A percentile compares a stretch with the other conserved stretches of the same genome.
phyloP scores from a whole-genome alignment of 2,113 vertebrate species.

The Andinoacara biseriatus region DNA sequence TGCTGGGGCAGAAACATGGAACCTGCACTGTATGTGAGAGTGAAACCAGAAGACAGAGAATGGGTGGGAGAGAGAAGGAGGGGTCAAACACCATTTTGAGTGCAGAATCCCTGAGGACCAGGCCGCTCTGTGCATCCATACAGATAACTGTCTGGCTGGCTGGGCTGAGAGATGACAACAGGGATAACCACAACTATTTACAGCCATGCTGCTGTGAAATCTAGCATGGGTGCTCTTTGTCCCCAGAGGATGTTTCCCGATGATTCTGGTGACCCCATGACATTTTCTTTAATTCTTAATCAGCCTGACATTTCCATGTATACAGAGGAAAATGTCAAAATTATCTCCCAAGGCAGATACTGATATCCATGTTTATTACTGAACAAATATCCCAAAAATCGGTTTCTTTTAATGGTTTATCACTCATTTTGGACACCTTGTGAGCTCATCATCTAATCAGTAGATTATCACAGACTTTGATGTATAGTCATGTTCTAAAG shows the following conservation, averaged over 20 bases:
- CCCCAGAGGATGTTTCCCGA: background rate
- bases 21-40: constrained; percentile 2
- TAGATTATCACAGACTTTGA: background rate
- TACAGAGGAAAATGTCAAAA: background rate
- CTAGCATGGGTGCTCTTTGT: background rate
- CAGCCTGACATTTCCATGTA: background rate
- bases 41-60: constrained; percentile 30
- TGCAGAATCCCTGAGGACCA: constrained; percentile 48
- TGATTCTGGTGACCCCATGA: background rate
- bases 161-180: constrained; percentile 41
- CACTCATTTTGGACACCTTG: background rate
- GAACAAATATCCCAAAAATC: background rate
- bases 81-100: constrained; percentile 35
- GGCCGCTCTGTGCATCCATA: constrained; percentile 32
- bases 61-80: constrained; percentile 17
- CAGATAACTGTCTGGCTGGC: constrained; percentile 65
- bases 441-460: background rate
- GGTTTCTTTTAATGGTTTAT: background rate
- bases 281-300: constrained; percentile 3
- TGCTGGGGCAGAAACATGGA: constrained; percentile 51
- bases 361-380: background rate
- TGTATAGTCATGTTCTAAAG: background rate
- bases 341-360: background rate
- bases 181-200: constrained; percentile 31
- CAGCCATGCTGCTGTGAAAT: background rate